Evolutionary conservation across 2,113 vertebrate species (phyloP).

Genomic region (Taxidea taxus): DNA sequence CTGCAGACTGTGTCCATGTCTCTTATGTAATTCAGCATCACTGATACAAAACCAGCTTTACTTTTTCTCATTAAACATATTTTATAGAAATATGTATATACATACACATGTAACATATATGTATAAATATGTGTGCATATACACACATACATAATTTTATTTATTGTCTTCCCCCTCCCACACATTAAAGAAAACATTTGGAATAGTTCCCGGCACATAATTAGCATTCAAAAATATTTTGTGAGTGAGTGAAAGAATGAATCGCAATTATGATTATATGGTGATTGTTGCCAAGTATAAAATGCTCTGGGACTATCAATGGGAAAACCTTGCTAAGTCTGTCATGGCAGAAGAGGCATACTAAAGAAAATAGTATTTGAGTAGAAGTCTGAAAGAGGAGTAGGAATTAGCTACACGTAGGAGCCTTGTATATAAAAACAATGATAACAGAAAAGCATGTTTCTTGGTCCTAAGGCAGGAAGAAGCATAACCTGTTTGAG

Average conservation of each 20-base stretch:
- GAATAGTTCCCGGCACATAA: not conserved
- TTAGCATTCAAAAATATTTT: not conserved
- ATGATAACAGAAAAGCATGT: not conserved
- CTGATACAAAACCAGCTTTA: not conserved
- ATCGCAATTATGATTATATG: not conserved
- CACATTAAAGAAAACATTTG: not conserved
- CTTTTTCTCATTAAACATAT: not conserved
- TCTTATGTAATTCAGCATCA: not conserved
- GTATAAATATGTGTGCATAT: not conserved
- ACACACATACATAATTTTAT: not conserved
- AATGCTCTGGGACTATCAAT: not conserved
- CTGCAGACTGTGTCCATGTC: not conserved
- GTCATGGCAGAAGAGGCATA: not conserved
- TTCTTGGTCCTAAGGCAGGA: not conserved
- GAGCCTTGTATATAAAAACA: not conserved
- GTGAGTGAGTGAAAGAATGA: not conserved
- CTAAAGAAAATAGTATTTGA: not conserved
- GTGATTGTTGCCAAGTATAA: not conserved
- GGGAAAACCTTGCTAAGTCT: not conserved
- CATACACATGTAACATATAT: not conserved
- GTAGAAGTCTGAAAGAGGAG: not conserved
- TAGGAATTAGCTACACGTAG: not conserved
- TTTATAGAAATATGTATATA: not conserved
- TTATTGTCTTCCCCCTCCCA: not conserved
- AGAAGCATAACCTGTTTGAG: not conserved